Base-by-base conservation (phyloP, 2,797 vertebrate genomes). In the Meriones psammophilus region DNA sequence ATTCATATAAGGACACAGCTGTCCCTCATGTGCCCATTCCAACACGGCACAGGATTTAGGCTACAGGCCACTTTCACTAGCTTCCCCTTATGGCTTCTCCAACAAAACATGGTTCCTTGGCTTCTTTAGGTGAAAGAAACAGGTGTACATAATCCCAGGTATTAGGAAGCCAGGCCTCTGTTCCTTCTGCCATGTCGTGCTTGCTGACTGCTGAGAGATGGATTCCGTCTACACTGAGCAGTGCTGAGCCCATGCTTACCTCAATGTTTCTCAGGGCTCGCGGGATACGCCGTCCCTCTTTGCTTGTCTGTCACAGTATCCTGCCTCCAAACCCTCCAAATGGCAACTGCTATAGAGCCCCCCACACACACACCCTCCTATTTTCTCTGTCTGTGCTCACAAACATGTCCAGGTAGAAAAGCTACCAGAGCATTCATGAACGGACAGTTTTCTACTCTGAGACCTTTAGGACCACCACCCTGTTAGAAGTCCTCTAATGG, bases 11-110 rank as follows among this genome's bases (percentile, higher is more conserved):
- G 1, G 33, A 42, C 42, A 83, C 4, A 0, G 18, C 50, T 78
- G 9, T 39, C 8, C 36, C 28, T 14, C 5, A 0, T 0, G 0
- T 0, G 26, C 33, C 58, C 58, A 8, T 10, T 60, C 64, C 83
- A 46, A 71, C 26, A 28, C 1, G 8, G 20, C 60, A 46, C 5
- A 69, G 46, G 4, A 4, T 24, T 6, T 36, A 68, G 76, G 28
- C 33, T 20, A 50, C 12, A 71, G 4, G 39, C 24, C 58, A 20
- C 42, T n/a, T 46, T 26, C 39, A 28, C 1, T 17, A 7, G 24
- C 60, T 73, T 91, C 68, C 28, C 36, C n/a, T 4, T 18, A 7
- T 60, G n/a, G n/a, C 78, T 74, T 66, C 18, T 76, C n/a, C 69
- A 28, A 66, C 10, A 71, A 66, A 79, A 46, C 87, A 36, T 50